A percentile compares a stretch with the other conserved stretches of the same genome.
Evolutionary conservation across 2,888 invertebrate species (phyloP).

Genomic region (Tenthredo amoena): DNA sequence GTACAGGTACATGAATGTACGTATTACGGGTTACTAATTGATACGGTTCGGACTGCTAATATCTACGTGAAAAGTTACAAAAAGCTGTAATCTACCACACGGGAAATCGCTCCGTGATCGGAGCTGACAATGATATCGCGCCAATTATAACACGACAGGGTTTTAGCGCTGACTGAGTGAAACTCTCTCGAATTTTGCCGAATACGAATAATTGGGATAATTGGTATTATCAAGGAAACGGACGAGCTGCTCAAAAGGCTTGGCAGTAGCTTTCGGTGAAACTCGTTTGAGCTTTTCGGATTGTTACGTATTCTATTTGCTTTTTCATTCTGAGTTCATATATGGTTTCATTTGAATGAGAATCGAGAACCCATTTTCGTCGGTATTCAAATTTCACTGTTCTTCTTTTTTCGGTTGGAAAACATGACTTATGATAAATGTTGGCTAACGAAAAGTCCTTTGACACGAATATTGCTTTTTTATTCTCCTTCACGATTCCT

Average conservation of each 20-base stretch:
- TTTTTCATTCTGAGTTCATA: background rate
- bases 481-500: background rate
- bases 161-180: conserved; percentile 25
- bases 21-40: background rate
- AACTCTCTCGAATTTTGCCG: conserved; percentile 5
- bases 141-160: conserved; percentile 17
- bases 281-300: background rate
- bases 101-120: conserved; percentile 11
- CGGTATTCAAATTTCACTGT: background rate
- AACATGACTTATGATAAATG: background rate
- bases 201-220: conserved; percentile 33
- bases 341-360: background rate
- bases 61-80: background rate
- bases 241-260: background rate
- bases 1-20: background rate
- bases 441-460: background rate
- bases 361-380: background rate
- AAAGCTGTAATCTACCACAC: background rate
- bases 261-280: background rate
- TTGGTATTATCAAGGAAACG: conserved; percentile 40
- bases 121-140: conserved; percentile 41
- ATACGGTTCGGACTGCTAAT: background rate
- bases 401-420: background rate
- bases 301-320: background rate
- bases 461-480: background rate